Evolutionary conservation across 64 coral and sea anemone species (phyloP), one percentile per base, ranked within the genome.

Genomic region (Actinia equina): DNA sequence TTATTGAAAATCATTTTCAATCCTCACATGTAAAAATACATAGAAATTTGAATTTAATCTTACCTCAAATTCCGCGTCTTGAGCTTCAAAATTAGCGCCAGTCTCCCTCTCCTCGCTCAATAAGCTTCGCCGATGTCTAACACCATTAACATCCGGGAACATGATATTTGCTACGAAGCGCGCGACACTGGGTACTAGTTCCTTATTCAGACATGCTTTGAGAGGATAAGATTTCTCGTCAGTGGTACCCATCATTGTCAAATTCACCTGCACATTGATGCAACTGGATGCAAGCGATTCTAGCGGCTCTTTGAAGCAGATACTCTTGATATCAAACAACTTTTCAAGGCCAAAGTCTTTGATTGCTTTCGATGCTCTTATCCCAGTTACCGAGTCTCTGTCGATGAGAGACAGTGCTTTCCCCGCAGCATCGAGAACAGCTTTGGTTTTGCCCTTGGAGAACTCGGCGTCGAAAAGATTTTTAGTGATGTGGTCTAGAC

Each of bases 401-500:
- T 95, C 93, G 45, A 99, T 94, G 8, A 99, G 88, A 0, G 93
- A 94, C 0, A 99, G 56, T 0, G 96, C 96, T 43, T 92, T 94
- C 3, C 88, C 90, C 6, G 96, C 96, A 1, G 96, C 96, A 57
- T 99, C 96, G 6, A 99, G 80, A 14, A 99, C 96, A 0, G 96
- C 96, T 55, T 99, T 94, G 18, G 96, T 99, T 89, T 99, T 99
- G 43, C 96, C 96, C 80, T 95, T 99, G 25, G 90, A 92, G 58
- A 95, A 99, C 67, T 99, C 96, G 3, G 93, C 83, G 60, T 99
- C 93, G 54, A 94, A 99, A 2, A 99, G 90, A 44, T 83, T 86
- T 26, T 90, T 81, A 42, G 85, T 96, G 5, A 96, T 43, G 43
- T 87, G 76, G 43, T 96, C 88, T 43, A 96, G 70, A 17, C 91